Percentiles rank a stretch among this genome's conserved stretches.
Conservation (phyloP, 92 coral and sea anemone genomes). For the Virgularia gustaviana region DNA sequence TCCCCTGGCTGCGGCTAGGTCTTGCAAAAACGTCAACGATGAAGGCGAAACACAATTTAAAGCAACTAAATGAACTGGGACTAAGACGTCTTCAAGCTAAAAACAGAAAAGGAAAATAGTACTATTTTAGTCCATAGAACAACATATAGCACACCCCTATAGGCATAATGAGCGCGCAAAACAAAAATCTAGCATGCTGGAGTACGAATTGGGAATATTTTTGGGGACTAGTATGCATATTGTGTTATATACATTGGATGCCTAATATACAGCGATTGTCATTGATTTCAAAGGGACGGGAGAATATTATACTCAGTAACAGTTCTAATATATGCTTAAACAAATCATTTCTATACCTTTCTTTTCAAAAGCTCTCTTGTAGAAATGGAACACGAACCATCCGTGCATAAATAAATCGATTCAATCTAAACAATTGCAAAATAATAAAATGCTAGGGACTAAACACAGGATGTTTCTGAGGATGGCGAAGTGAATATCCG, state of each 20-base stretch:
- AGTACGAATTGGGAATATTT: too few relatives aligned
- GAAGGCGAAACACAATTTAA: constrained; percentile 86
- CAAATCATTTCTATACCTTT: too few relatives aligned
- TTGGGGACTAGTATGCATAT: too few relatives aligned
- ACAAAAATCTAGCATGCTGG: background rate
- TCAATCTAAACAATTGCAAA: constrained; percentile 58
- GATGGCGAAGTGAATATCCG: too few relatives aligned
- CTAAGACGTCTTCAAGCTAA: constrained; percentile 64
- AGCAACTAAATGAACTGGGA: constrained; percentile 81
- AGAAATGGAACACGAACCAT: constrained; percentile 70
- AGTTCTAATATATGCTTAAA: too few relatives aligned
- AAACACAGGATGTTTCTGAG: too few relatives aligned
- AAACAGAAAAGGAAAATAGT: background rate
- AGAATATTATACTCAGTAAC: too few relatives aligned
- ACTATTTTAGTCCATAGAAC: background rate
- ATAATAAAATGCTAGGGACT: too few relatives aligned
- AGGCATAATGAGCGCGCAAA: background rate
- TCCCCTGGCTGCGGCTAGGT: constrained; percentile 52
- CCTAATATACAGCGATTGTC: too few relatives aligned
- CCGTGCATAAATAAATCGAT: constrained; percentile 83
- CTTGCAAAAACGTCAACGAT: constrained; percentile 68
- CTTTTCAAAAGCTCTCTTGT: constrained; percentile 81
- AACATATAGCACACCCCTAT: background rate
- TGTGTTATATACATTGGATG: too few relatives aligned
- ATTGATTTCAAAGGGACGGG: too few relatives aligned